Evolutionary conservation across 2,113 vertebrate species (phyloP).

Genomic region (Eira barbara): DNA sequence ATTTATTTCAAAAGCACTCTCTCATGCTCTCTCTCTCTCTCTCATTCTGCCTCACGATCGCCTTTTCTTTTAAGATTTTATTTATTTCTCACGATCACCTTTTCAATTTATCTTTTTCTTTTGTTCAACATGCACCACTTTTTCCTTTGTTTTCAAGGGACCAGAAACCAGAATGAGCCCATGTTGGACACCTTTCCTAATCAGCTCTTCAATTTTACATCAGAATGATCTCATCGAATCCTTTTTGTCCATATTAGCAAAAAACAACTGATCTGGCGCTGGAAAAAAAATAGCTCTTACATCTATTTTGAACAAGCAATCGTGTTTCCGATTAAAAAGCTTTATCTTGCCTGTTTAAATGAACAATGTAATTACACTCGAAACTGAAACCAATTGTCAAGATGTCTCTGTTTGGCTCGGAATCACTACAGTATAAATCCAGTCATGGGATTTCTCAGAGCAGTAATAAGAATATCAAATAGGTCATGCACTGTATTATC

Average conservation of each 20-base stretch:
- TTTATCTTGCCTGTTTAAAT: slow-evolving; percentile 5
- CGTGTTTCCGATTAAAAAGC: background rate
- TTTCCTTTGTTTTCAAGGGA: background rate
- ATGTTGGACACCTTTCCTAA: background rate
- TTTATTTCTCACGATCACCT: background rate
- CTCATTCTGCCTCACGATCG: too few species aligned
- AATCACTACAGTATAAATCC: background rate
- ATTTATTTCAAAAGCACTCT: background rate
- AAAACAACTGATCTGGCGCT: background rate
- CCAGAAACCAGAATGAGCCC: background rate
- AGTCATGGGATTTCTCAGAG: background rate
- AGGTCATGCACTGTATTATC: background rate
- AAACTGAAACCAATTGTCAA: slow-evolving; percentile 28
- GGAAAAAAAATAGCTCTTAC: background rate
- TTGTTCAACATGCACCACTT: background rate
- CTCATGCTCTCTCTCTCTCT: background rate
- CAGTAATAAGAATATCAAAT: slow-evolving; percentile 7
- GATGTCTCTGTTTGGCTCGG: background rate
- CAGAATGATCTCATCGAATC: background rate
- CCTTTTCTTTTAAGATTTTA: background rate
- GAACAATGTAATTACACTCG: slow-evolving; percentile 16
- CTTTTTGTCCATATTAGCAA: background rate
- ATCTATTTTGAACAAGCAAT: background rate
- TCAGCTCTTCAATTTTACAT: background rate
- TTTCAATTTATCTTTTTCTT: background rate